These are phyloP conservation scores for Urocynchramus pylzowi DNA, from an alignment of 2,113 vertebrate genomes.

Conservation along the genomic window DNA sequence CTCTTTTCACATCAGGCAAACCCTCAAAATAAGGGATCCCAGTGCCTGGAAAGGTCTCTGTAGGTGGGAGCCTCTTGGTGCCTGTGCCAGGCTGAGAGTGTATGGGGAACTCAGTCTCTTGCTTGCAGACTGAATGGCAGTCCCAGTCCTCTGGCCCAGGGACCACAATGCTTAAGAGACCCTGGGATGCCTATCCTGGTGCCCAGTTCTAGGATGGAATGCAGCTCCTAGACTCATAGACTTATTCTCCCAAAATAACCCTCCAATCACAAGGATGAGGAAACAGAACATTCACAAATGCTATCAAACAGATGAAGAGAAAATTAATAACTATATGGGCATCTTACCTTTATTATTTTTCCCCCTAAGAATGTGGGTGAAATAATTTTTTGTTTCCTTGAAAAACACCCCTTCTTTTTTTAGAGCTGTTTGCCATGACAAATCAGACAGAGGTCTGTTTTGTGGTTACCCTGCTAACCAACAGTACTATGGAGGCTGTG, in stretches of 20 bases:
- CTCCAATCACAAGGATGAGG: background rate
- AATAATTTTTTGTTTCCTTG: background rate
- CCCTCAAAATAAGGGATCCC: fast-evolving
- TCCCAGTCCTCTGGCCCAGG: background rate
- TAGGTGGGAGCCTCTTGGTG: fast-evolving
- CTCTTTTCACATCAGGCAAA: background rate
- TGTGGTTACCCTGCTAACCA: fast-evolving
- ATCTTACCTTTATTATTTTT: background rate
- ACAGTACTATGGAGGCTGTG: fast-evolving
- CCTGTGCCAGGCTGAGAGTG: fast-evolving
- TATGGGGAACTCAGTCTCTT: fast-evolving
- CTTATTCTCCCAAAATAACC: background rate
- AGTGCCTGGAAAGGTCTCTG: background rate
- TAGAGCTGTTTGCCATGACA: background rate
- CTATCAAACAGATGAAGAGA: background rate
- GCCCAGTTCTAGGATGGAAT: background rate
- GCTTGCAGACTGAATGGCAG: background rate
- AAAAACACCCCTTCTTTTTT: background rate
- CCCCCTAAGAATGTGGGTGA: background rate
- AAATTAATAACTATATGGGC: background rate
- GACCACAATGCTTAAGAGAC: fast-evolving
- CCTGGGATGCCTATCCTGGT: background rate
- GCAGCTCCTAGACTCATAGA: background rate
- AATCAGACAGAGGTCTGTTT: background rate
- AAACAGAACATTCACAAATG: background rate